A percentile compares a stretch with the other conserved stretches of the same genome.
Evolutionary conservation across 2,113 vertebrate species (phyloP).

Genomic region (Osmerus mordax): DNA sequence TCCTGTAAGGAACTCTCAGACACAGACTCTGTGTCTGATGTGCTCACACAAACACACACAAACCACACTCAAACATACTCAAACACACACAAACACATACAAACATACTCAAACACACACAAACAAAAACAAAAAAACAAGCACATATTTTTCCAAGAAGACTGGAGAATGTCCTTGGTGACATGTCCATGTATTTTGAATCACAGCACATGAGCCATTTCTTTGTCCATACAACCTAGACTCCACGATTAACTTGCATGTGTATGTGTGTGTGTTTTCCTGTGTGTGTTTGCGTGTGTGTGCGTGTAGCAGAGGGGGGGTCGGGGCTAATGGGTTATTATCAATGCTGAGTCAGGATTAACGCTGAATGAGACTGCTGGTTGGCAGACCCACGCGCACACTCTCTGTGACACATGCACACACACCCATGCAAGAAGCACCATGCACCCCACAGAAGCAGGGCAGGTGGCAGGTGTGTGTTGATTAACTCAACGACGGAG

Average conservation of each 20-base stretch:
- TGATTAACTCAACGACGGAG: not conserved
- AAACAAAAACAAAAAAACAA: too few species aligned
- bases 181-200: too few species aligned
- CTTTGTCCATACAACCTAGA: too few species aligned
- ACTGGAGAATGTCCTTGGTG: too few species aligned
- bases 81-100: too few species aligned
- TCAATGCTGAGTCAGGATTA: constrained; percentile 72
- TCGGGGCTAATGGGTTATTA: constrained; percentile 71
- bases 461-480: not conserved
- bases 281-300: not conserved
- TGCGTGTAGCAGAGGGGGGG: constrained; percentile 6
- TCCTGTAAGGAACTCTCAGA: too few species aligned
- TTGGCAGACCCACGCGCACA: not conserved
- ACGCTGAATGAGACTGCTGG: constrained; percentile 55
- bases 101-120: too few species aligned
- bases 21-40: too few species aligned
- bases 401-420: constrained; percentile 4
- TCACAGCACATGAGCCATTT: too few species aligned
- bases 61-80: too few species aligned
- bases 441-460: not conserved
- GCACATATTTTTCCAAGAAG: too few species aligned
- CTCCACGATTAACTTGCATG: not conserved
- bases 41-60: too few species aligned
- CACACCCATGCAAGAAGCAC: not conserved
- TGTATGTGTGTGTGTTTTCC: not conserved